phyloP scores from a whole-genome alignment of 2,888 invertebrate genomes.

The Plebejus melissa region DNA sequence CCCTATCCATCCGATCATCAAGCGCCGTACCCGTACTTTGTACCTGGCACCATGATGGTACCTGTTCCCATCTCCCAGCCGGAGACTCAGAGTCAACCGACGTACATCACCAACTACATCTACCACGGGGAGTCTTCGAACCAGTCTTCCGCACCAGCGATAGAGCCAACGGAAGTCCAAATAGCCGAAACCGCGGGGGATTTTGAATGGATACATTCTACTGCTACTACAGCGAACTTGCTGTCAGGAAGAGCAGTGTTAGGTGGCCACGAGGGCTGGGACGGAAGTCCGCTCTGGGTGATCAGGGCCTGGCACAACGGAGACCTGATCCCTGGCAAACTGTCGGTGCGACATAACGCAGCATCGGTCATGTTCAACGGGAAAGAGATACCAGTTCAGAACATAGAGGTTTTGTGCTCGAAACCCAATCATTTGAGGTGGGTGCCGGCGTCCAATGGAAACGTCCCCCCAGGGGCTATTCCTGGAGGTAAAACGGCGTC shows the following conservation, averaged over 20 bases:
- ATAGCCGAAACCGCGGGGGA: constrained; percentile 63
- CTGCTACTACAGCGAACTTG: constrained; percentile 54
- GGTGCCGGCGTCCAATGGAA: constrained; percentile 75
- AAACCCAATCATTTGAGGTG: constrained; percentile 64
- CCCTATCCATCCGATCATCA: constrained; percentile 43
- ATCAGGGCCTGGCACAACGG: constrained; percentile 69
- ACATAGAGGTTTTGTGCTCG: constrained; percentile 65
- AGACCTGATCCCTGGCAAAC: constrained; percentile 68
- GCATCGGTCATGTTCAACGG: constrained; percentile 63
- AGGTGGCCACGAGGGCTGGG: constrained; percentile 73
- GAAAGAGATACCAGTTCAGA: constrained; percentile 66
- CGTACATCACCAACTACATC: constrained; percentile 69
- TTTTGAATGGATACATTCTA: constrained; percentile 66
- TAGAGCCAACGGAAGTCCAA: constrained; percentile 41
- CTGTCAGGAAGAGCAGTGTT: constrained; percentile 63
- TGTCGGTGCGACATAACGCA: constrained; percentile 64
- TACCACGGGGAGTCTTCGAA: constrained; percentile 59
- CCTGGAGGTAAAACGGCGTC: constrained; percentile 70
- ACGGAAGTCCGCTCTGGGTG: constrained; percentile 71
- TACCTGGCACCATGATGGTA: constrained; percentile 63
- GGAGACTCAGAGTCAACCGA: constrained; percentile 44
- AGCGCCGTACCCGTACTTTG: constrained; percentile 54
- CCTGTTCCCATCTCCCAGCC: constrained; percentile 45
- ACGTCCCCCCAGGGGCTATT: constrained; percentile 75
- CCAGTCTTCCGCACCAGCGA: constrained; percentile 38